Base-by-base conservation (phyloP, 2,888 invertebrate species). In the Drosophila setosimentum region DNA sequence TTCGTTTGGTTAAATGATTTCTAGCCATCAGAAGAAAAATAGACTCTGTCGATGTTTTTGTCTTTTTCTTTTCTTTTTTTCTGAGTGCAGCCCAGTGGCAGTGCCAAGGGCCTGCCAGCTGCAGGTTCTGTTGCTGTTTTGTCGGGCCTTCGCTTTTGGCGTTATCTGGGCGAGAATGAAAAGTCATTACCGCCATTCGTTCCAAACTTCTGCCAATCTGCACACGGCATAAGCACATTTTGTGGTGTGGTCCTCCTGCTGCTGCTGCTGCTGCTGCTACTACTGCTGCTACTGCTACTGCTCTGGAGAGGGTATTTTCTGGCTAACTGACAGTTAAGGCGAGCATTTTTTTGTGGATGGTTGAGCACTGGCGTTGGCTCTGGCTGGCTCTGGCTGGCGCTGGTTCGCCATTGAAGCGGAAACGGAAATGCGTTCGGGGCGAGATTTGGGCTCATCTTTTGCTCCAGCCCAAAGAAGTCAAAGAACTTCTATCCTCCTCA, bases 141-240 rank as follows among this genome's bases (percentile, higher is more conserved):
- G 42, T 42, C 11, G 42, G 54, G 54, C 24, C 11, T 27, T 55
- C n/a, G 55, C n/a, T 45, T 74, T 70, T 84, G 79, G 82, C 82
- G 82, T 85, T 90, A 85, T 91, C 85, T 90, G 73, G 82, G 82
- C 81, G 81, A 85, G 83, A 90, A 90, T 87, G 89, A 87, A 91
- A 91, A 91, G 91, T 90, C 91, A 91, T 91, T 91, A 89, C 89
- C 80, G 83, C 83, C 87, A 87, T 91, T 91, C 91, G 88, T 91
- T 84, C 79, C 89, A 67, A 76, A 63, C 64, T 73, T 71, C 73
- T 72, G 80, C 70, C 73, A 73, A 69, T 77, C 69, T 69, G 72
- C 64, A 63, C 59, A 68, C 75, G 75, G 75, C 75, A 69, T 62
- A 62, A 70, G 75, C 69, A 69, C 69, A 69, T 74, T 75, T 65